Base-by-base conservation (phyloP, 1,140 invertebrate genomes). In the Bombus consobrinus region DNA sequence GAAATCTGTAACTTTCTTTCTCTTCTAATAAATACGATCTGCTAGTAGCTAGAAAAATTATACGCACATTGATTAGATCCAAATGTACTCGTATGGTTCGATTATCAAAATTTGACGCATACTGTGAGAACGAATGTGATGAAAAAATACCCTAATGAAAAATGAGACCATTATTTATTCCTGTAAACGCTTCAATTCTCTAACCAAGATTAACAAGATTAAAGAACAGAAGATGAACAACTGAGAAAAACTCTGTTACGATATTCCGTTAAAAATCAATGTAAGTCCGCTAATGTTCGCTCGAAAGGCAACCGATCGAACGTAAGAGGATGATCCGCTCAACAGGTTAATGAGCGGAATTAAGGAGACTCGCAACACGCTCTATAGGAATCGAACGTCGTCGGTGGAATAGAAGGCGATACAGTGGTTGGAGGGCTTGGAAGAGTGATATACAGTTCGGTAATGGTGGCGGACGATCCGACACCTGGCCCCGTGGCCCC, bases 391-490 rank as follows among this genome's bases (percentile, higher is more conserved):
- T n/a, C 64, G 73, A 74, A 68, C 73, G 66, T 15, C n/a, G 41
- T 18, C 22, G 22, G n/a, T 28, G 9, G n/a, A 71, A 57, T 80
- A 34, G 75, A 37, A 82, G 74, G 39, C 83, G 76, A 94, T 88
- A 93, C 89, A 90, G 91, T 87, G 91, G 83, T 90, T 81, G 87
- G 90, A 87, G 89, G 90, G 88, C 85, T 83, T n/a, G 64, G 64
- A 80, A 90, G 92, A 94, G 88, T 94, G 93, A 94, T 94, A 93
- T 94, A 94, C 88, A 89, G 92, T 92, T 93, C 81, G 92, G 91
- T 94, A 94, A 94, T 94, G 93, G 92, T 91, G 91, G 85, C 80
- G 82, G 87, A 89, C 84, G 75, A 89, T 87, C 92, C 90, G 89
- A 93, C 93, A 94, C 93, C 93, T 94, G 93, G 93, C 84, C 88